Conservation (phyloP, 2,888 invertebrate species). For the Scaptodrosophila latifasciaeformis region DNA sequence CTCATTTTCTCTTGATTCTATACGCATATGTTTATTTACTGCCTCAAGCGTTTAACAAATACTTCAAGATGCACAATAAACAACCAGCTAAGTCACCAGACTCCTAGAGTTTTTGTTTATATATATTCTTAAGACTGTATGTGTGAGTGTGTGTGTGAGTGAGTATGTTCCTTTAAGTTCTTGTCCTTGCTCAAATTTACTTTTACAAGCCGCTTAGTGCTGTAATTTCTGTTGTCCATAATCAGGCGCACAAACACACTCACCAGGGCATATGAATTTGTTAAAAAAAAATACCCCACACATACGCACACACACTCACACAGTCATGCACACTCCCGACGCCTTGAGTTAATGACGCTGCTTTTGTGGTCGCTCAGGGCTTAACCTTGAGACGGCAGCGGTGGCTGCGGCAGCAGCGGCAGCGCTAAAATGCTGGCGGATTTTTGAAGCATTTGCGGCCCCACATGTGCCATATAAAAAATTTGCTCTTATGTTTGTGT, state of each 20-base stretch:
- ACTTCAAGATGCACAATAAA: slow-evolving; percentile 47
- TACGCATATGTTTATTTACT: slow-evolving; percentile 48
- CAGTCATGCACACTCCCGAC: slow-evolving; percentile 11
- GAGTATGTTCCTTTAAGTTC: slow-evolving; percentile 1
- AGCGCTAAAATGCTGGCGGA: not conserved
- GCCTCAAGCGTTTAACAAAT: slow-evolving; percentile 43
- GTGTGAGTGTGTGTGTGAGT: not conserved
- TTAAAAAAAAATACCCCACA: not conserved
- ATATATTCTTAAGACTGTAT: no score
- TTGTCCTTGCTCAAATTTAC: slow-evolving; percentile 41
- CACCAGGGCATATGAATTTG: slow-evolving; percentile 33
- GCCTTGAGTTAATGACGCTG: slow-evolving; percentile 55
- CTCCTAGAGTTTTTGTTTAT: no score
- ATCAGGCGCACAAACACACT: slow-evolving; percentile 12
- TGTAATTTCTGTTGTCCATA: slow-evolving; percentile 47
- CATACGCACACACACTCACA: slow-evolving; percentile 4
- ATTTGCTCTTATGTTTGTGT: not conserved
- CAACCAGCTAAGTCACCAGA: slow-evolving; percentile 21
- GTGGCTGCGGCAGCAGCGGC: not conserved
- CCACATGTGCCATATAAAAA: no score
- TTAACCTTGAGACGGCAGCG: slow-evolving; percentile 49
- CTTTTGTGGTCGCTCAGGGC: slow-evolving; percentile 62
- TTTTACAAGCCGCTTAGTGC: slow-evolving; percentile 40
- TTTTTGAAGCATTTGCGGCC: not conserved
- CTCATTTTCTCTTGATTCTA: no score